Percentiles rank a stretch among this genome's conserved stretches.
Evolutionary conservation across 2,797 vertebrate genomes (phyloP).

Genomic region (Phrynocephalus guinanensis): DNA sequence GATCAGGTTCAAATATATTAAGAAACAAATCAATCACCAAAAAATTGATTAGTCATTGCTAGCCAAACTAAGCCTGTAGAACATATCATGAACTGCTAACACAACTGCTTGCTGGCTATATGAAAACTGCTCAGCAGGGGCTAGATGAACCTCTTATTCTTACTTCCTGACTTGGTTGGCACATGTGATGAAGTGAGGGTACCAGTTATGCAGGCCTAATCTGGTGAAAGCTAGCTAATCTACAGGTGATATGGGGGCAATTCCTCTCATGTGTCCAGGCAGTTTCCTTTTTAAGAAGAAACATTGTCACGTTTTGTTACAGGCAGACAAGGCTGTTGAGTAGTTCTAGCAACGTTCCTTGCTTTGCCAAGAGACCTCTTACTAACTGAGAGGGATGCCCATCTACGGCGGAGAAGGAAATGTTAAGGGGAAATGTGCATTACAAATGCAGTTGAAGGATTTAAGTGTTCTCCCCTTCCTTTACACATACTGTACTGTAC

Average conservation of each 20-base stretch:
- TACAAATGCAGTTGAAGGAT: background rate
- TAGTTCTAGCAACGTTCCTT: background rate
- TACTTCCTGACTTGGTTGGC: background rate
- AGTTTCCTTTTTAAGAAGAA: background rate
- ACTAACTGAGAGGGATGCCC: background rate
- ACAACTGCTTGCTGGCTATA: background rate
- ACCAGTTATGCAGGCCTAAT: background rate
- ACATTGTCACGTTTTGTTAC: background rate
- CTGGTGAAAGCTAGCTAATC: background rate
- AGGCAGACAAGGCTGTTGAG: background rate
- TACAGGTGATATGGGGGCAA: conserved; percentile 12
- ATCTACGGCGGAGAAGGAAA: background rate
- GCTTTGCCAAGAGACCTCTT: background rate
- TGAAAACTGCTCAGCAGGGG: background rate
- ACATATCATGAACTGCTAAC: background rate
- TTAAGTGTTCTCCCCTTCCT: background rate
- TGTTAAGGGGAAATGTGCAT: rapidly evolving
- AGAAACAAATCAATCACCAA: background rate
- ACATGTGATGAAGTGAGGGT: background rate
- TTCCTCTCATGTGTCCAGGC: background rate
- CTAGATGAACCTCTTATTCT: background rate
- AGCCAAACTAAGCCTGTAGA: background rate
- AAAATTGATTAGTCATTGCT: background rate
- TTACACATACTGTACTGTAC: background rate
- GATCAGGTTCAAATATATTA: background rate